Conservation (phyloP, 92 coral and sea anemone species). For the Siderastrea siderea region DNA sequence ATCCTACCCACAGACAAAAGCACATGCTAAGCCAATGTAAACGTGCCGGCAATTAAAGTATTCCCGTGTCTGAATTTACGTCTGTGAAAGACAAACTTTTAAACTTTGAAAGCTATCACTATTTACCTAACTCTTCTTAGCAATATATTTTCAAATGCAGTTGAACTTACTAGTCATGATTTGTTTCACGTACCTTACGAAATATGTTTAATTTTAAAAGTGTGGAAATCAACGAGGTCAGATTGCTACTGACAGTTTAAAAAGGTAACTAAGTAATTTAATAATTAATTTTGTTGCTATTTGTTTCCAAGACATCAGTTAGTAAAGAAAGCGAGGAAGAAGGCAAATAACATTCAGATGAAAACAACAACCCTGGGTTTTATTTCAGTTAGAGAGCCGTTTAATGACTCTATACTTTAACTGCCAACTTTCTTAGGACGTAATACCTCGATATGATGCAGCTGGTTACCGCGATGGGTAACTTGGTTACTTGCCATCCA, state of each 20-base stretch:
- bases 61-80: slow-evolving; percentile 13
- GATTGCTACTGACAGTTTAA: neutral
- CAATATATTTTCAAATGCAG: neutral
- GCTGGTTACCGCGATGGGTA: too few species aligned
- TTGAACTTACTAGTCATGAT: neutral
- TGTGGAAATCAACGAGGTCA: neutral
- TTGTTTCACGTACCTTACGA: neutral
- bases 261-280: neutral
- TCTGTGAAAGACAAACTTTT: slow-evolving; percentile 24
- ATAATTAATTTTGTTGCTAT: neutral
- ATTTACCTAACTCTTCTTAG: slow-evolving; percentile 13
- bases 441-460: too few species aligned
- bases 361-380: neutral
- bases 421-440: too few species aligned
- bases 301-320: neutral
- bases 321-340: neutral
- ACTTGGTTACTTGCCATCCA: too few species aligned
- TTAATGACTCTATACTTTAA: too few species aligned
- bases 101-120: neutral
- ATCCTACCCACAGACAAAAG: slow-evolving; percentile 1
- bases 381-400: too few species aligned
- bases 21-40: neutral
- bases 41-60: slow-evolving; percentile 9
- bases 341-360: neutral
- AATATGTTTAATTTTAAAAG: neutral